Conservation (phyloP, 2,888 invertebrate species). For the Machimus atricapillus region DNA sequence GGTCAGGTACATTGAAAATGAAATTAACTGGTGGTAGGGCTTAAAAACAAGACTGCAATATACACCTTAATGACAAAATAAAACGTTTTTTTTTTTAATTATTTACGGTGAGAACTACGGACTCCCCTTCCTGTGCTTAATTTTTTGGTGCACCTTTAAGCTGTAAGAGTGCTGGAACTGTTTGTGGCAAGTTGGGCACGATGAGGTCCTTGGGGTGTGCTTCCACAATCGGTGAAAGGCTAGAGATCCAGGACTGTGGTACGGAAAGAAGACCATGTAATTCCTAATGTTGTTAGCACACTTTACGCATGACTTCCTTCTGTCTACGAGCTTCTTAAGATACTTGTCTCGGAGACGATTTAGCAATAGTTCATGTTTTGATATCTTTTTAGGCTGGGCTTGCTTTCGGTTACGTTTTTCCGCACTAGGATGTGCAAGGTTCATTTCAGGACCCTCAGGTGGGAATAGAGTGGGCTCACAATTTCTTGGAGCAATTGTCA, state of each 20-base stretch:
- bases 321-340: slow-evolving; percentile 58
- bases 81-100: not conserved
- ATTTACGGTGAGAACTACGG: not conserved
- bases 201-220: slow-evolving; percentile 54
- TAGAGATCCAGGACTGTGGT: slow-evolving; percentile 64
- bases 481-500: slow-evolving; percentile 59
- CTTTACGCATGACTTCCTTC: slow-evolving; percentile 57
- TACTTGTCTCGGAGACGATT: slow-evolving; percentile 61
- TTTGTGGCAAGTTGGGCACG: slow-evolving; percentile 54
- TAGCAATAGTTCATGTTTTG: slow-evolving; percentile 56
- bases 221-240: slow-evolving; percentile 65
- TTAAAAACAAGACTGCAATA: not conserved
- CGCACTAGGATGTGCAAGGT: slow-evolving; percentile 41
- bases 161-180: slow-evolving; percentile 56
- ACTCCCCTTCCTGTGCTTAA: slow-evolving; percentile 49
- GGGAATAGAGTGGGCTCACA: slow-evolving; percentile 7
- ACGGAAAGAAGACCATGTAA: slow-evolving; percentile 54
- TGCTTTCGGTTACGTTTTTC: slow-evolving; percentile 60
- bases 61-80: slow-evolving; percentile 8
- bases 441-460: not conserved
- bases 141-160: slow-evolving; percentile 56
- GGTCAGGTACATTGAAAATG: slow-evolving; percentile 27
- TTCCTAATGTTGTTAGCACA: slow-evolving; percentile 47
- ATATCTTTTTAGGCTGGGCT: slow-evolving; percentile 62
- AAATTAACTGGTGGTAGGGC: slow-evolving; percentile 2